These are phyloP conservation scores for Sitodiplosis mosellana DNA, from an alignment of 1,140 invertebrate species.

Conservation along the genomic window DNA sequence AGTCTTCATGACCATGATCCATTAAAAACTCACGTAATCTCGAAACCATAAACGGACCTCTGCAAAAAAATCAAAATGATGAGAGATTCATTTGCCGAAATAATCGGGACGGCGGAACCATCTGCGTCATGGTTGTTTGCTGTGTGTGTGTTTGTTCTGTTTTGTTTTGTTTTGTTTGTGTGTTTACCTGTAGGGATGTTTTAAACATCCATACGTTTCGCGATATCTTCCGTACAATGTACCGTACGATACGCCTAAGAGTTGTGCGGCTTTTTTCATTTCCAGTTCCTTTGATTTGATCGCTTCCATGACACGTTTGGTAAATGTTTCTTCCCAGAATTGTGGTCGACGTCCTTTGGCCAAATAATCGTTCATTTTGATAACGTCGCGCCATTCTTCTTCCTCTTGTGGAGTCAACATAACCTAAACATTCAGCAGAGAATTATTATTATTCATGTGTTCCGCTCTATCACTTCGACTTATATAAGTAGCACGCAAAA, in stretches of 20 bases:
- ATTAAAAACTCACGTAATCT: constrained; percentile 60
- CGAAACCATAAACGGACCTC: constrained; percentile 9
- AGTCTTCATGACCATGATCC: constrained; percentile 49
- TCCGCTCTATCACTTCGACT: too few relatives aligned
- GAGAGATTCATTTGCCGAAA: not conserved
- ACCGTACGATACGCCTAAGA: constrained; percentile 73
- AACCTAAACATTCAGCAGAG: too few relatives aligned
- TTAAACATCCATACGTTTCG: constrained; percentile 60
- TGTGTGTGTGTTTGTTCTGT: too few relatives aligned
- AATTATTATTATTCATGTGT: too few relatives aligned
- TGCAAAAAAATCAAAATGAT: not conserved
- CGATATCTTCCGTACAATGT: constrained; percentile 73
- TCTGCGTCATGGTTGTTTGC: too few relatives aligned
- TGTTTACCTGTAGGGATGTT: constrained; percentile 42
- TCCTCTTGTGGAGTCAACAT: constrained; percentile 20
- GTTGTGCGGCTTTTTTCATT: constrained; percentile 81
- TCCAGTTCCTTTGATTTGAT: constrained; percentile 77
- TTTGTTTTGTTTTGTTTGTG: not conserved
- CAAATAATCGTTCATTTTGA: constrained; percentile 76
- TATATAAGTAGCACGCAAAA: too few relatives aligned
- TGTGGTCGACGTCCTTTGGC: constrained; percentile 68
- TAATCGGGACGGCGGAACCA: not conserved
- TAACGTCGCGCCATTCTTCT: constrained; percentile 39
- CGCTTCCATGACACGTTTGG: constrained; percentile 66
- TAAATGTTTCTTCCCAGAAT: constrained; percentile 78